Base-by-base conservation (phyloP, 2,113 vertebrate species). In the Morone saxatilis region DNA sequence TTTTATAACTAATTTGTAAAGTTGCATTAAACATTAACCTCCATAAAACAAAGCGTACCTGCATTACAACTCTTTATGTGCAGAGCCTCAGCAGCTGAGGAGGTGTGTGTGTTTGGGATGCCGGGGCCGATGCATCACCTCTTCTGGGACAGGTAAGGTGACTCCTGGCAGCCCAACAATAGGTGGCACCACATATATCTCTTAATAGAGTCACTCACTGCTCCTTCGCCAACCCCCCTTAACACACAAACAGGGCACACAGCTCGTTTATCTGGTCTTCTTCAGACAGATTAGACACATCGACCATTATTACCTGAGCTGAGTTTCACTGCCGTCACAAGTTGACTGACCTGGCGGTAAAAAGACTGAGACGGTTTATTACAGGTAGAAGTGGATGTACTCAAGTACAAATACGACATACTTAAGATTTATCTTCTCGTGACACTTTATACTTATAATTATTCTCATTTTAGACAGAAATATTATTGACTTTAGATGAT, bases 131-230 rank as follows among this genome's bases (percentile, higher is more conserved):
- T 96, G 95, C 94, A 97, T 97, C 96, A 96, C 78, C 94, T 84
- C 85, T 62, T 53, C 92, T 31, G 88, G 95, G 96, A 96, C 96
- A 96, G 31, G 82, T 95, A 96, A 97, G 97, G 96, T 97, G 96
- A 97, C 96, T 96, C 90, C 91, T 95, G 95, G 95, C 95, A 95
- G 95, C 95, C 94, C 95, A n/a, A 72, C 45, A 17, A 62, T 31
- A 59, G 96, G 96, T 95, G 95, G 96, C 95, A 96, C 95, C 95
- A 97, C 97, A 96, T 95, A 96, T 95, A 95, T 96, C 95, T 96
- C 95, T 96, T 97, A 96, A 97, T 96, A 95, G 96, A 96, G 96
- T 97, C 94, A 94, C 95, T 96, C 96, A 96, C 96, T 94, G 95
- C 53, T 41, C 72, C 72, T 36, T 48, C 16, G 59, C 51, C 20